A percentile compares a stretch with the other conserved stretches of the same genome.
phyloP scores from a whole-genome alignment of 2,888 invertebrate species.

The Cosmopolites sordidus region DNA sequence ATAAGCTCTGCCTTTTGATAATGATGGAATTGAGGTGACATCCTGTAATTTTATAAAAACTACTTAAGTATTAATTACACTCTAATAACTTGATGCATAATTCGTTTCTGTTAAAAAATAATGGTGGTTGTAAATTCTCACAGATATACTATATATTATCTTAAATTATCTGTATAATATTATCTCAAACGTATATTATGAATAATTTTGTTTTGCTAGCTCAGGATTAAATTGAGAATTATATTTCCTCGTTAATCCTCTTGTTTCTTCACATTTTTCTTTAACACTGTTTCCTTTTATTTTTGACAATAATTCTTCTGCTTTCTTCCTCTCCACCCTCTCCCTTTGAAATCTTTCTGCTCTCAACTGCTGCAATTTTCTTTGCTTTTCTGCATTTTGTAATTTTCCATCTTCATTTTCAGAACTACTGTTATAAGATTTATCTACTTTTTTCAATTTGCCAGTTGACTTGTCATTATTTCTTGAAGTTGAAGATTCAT shows the following conservation, averaged over 20 bases:
- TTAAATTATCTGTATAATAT: too few species aligned
- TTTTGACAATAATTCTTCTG: conserved; percentile 68
- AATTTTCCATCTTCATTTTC: conserved; percentile 34
- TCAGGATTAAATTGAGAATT: conserved; percentile 96
- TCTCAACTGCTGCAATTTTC: conserved; percentile 63
- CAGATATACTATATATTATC: too few species aligned
- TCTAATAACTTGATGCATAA: too few species aligned
- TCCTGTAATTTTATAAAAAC: too few species aligned
- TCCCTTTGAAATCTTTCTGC: conserved; percentile 79
- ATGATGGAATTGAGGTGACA: too few species aligned
- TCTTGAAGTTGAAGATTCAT: conserved; percentile 19
- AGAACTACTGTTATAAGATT: too few species aligned
- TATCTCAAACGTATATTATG: neutral
- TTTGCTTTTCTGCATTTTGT: conserved; percentile 38
- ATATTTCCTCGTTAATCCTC: conserved; percentile 63
- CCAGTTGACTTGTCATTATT: conserved; percentile 25
- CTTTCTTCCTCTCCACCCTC: conserved; percentile 66
- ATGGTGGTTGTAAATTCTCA: too few species aligned
- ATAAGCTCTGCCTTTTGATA: too few species aligned
- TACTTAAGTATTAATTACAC: too few species aligned
- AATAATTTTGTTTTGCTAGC: conserved; percentile 73
- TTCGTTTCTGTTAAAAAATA: too few species aligned
- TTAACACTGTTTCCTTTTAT: conserved; percentile 53
- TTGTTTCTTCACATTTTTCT: conserved; percentile 25
- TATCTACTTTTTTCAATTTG: conserved; percentile 24